Evolutionary conservation across 2,113 vertebrate genomes (phyloP), one percentile per base, ranked within the genome.

Genomic region (Plotosus lineatus): DNA sequence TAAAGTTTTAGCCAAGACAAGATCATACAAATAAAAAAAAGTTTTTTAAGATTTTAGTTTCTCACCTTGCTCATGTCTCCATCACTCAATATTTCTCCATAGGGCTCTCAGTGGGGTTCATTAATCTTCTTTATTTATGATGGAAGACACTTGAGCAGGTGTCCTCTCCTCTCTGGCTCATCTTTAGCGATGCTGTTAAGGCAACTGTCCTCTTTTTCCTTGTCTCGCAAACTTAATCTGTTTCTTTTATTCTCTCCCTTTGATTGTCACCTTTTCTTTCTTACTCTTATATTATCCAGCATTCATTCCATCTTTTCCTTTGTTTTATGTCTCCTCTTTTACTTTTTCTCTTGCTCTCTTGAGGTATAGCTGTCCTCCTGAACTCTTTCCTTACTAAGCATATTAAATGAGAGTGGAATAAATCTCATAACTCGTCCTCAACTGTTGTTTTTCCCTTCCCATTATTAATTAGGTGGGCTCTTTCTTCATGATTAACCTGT

Each of bases 401-500:
- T 23, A 65, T 7, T 65, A 40, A 65, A 21, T 8, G 21, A 53
- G 19, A 63, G 33, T 36, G 31, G 17, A 21, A 9, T 33, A 33
- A 33, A 61, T 61, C 31, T 40, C 11, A 38, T 11, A 10, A 40
- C 5, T 40, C 3, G 23, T 9, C 19, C 17, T 23, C 26, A 19
- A 4, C 50, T 40, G 12, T 74, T 6, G 14, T 42, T 23, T 56
- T 14, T 38, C 21, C 33, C 61, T 65, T 73, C n/a, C n/a, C n/a
- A n/a, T 50, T 44, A 8, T 38, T 17, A 68, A 28, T 90, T 85
- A 96, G 95, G 89, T 97, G 51, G 95, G 95, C 73, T 95, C 94
- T 17, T 95, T 95, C 89, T 95, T 95, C 87, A 95, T 95, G 94
- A 94, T 95, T 87, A 99, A 99, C 91, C 94, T 99, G 88, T 99